A percentile compares a stretch with the other conserved stretches of the same genome.
Evolutionary conservation across 1,140 invertebrate genomes (phyloP).

Genomic region (Marisa cornuarietis): DNA sequence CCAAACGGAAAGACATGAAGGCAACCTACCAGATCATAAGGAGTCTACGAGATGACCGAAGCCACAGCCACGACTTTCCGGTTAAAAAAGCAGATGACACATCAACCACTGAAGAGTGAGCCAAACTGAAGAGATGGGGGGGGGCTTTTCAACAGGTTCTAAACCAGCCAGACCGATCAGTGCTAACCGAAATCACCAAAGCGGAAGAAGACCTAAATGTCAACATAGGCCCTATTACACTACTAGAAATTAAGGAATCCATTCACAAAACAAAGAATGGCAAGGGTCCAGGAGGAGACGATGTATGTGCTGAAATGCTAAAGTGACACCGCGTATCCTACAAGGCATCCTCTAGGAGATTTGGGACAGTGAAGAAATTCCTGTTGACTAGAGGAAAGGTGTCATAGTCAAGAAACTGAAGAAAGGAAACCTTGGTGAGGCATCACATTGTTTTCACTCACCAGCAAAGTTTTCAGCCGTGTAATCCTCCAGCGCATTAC

Average conservation of each 20-base stretch:
- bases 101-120: neutral
- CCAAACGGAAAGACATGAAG: neutral
- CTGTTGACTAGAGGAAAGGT: too few species aligned
- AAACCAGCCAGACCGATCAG: constrained; percentile 9
- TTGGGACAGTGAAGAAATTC: too few species aligned
- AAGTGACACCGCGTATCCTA: too few species aligned
- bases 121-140: neutral
- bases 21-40: neutral
- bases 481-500: constrained; percentile 22
- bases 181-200: constrained; percentile 5
- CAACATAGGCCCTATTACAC: constrained; percentile 15
- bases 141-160: constrained; percentile 1
- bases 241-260: constrained; percentile 13
- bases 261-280: too few species aligned
- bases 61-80: neutral
- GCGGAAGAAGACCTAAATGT: constrained; percentile 24
- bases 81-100: neutral
- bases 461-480: too few species aligned
- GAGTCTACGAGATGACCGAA: neutral
- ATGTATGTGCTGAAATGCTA: too few species aligned
- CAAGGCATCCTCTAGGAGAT: too few species aligned
- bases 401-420: constrained; percentile 20
- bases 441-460: constrained; percentile 14
- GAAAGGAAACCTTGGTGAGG: constrained; percentile 26
- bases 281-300: too few species aligned